phyloP scores from a whole-genome alignment of 2,113 vertebrate species.

The Stictonetta naevosa region DNA sequence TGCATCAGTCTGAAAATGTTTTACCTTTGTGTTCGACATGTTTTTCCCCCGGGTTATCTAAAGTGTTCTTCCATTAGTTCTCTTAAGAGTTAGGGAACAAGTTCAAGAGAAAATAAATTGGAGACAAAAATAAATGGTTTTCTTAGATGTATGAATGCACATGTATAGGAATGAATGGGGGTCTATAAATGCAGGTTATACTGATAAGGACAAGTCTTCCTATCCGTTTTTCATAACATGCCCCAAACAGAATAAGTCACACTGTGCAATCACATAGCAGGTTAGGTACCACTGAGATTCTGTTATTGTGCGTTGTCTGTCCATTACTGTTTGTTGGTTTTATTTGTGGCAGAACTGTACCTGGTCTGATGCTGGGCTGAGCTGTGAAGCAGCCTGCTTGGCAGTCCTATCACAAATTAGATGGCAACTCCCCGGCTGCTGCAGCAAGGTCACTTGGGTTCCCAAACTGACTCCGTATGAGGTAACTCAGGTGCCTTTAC shows the following conservation, averaged over 20 bases:
- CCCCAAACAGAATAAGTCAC: neutral
- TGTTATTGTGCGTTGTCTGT: neutral
- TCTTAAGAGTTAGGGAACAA: neutral
- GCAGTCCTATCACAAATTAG: neutral
- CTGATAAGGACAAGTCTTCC: neutral
- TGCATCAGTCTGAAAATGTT: conserved; percentile 37
- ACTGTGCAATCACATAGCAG: neutral
- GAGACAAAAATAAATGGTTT: conserved; percentile 38
- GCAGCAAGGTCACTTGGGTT: neutral
- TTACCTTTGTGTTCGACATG: conserved; percentile 27
- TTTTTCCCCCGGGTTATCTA: conserved; percentile 22
- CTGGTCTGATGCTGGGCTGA: rapidly evolving
- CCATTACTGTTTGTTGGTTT: neutral
- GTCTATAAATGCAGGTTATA: neutral
- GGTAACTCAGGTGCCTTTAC: neutral
- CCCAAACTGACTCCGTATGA: neutral
- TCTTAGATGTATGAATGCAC: neutral
- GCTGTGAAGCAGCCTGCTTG: neutral
- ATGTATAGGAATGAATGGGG: neutral
- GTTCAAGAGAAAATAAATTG: conserved; percentile 22
- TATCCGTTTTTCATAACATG: neutral
- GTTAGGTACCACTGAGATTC: neutral
- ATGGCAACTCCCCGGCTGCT: neutral
- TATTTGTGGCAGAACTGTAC: neutral
- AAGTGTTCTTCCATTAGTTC: conserved; percentile 46